Conservation (phyloP, 2,113 vertebrate species). For the Rhizomys pruinosus region DNA sequence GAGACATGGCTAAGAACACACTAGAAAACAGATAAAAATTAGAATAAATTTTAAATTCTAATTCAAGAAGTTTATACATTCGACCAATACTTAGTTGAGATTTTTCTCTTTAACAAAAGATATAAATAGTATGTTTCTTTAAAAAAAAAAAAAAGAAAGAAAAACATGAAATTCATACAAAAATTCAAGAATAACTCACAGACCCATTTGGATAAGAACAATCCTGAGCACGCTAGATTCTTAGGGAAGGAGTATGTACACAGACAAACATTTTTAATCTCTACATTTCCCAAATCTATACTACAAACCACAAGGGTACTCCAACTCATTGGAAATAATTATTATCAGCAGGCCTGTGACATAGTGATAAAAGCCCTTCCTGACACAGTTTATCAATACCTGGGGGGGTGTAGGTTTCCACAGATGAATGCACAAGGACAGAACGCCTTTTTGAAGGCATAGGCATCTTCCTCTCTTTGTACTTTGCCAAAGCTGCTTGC, state of each 20-base stretch:
- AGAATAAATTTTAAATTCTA: conserved; percentile 1
- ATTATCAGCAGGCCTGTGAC: background rate
- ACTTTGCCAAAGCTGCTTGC: conserved; percentile 96
- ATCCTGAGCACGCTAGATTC: background rate
- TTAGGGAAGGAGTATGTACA: background rate
- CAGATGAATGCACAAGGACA: conserved; percentile 92
- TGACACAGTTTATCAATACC: conserved; percentile 82
- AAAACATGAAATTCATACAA: background rate
- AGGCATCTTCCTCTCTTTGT: conserved; percentile 97
- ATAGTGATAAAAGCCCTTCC: accelerated
- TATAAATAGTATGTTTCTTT: background rate
- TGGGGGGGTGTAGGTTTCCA: conserved; percentile 95
- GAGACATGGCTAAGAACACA: background rate
- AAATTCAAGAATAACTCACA: background rate
- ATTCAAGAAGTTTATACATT: background rate
- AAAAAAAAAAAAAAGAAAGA: background rate
- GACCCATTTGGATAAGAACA: background rate
- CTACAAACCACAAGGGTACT: background rate
- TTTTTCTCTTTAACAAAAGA: conserved; percentile 17
- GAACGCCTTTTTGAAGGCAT: conserved; percentile 98
- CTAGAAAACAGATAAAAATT: background rate
- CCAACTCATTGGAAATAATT: background rate
- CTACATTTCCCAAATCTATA: background rate
- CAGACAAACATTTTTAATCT: background rate
- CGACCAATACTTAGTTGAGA: background rate